Conservation (phyloP, 2,888 invertebrate genomes). For the Agrypnus murinus region DNA sequence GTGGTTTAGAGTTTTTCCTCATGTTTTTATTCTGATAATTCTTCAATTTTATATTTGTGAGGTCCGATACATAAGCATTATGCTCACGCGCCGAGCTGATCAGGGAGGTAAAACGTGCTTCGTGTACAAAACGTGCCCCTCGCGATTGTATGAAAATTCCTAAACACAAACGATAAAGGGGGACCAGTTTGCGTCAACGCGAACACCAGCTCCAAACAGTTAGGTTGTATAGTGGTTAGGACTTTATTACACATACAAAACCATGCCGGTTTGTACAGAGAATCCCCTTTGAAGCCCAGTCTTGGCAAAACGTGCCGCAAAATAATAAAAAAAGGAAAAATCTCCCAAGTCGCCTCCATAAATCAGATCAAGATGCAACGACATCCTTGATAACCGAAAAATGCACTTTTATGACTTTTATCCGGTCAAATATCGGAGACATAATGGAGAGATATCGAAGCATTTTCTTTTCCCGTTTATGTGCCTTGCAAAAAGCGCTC, state of each 20-base stretch:
- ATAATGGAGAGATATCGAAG: constrained; percentile 19
- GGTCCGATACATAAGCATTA: constrained; percentile 48
- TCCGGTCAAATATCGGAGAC: constrained; percentile 12
- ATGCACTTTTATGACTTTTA: constrained; percentile 28
- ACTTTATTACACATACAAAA: constrained; percentile 31
- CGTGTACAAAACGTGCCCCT: constrained; percentile 26
- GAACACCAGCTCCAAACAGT: constrained; percentile 22
- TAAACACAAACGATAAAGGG: constrained; percentile 40
- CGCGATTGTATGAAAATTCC: constrained; percentile 45
- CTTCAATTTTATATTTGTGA: constrained; percentile 46
- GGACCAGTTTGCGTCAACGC: constrained; percentile 43
- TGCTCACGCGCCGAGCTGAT: constrained; percentile 50
- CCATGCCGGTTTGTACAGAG: neutral
- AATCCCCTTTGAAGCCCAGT: neutral
- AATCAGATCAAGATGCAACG: constrained; percentile 15
- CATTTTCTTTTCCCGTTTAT: constrained; percentile 20
- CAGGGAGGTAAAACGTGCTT: constrained; percentile 48
- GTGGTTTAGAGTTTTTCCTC: too few species aligned
- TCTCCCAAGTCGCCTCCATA: too few species aligned
- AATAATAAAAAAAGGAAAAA: too few species aligned
- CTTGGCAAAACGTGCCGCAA: too few species aligned
- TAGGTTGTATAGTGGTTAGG: constrained; percentile 11
- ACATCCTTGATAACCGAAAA: constrained; percentile 20
- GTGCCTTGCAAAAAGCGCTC: constrained; percentile 32
- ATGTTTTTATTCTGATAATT: constrained; percentile 33